A percentile compares a stretch with the other conserved stretches of the same genome.
These are phyloP conservation scores for Acanthisitta chloris DNA, from an alignment of 2,113 vertebrate genomes.

Conservation along the genomic window DNA sequence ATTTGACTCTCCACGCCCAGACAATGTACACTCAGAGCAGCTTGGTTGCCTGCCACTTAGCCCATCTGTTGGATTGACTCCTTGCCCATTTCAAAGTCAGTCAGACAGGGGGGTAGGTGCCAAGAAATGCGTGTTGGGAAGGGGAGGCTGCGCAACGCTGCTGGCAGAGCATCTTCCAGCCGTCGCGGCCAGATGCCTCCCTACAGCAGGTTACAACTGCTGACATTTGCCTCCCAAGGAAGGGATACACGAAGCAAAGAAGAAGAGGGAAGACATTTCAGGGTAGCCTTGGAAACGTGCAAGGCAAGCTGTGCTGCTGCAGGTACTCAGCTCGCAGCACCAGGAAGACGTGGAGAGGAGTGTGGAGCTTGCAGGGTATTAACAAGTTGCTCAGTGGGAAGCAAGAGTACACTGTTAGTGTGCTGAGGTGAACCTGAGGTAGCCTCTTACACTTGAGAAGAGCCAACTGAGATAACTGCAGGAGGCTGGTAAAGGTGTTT, in stretches of 20 bases:
- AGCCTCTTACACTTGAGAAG: neutral
- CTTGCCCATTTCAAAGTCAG: constrained; percentile 55
- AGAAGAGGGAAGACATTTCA: neutral
- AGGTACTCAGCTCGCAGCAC: neutral
- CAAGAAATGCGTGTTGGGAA: constrained; percentile 57
- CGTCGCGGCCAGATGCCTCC: constrained; percentile 51
- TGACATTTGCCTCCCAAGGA: constrained; percentile 35
- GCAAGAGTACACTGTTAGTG: fast-evolving
- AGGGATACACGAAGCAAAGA: neutral
- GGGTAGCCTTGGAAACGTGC: constrained; percentile 27
- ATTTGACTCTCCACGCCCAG: constrained; percentile 39
- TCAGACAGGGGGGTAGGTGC: constrained; percentile 40
- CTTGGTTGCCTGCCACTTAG: constrained; percentile 48
- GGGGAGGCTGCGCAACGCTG: constrained; percentile 14
- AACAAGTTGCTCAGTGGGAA: neutral
- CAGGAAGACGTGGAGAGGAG: fast-evolving
- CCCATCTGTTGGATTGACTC: constrained; percentile 61
- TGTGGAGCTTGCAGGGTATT: neutral
- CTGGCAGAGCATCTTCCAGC: constrained; percentile 46
- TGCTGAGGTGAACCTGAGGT: neutral
- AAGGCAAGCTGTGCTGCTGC: constrained; percentile 41
- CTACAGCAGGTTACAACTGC: constrained; percentile 34
- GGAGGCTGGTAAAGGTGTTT: neutral
- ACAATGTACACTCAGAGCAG: constrained; percentile 53
- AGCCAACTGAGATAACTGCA: neutral